Percentiles rank a stretch among this genome's conserved stretches.
Evolutionary conservation across 2,113 vertebrate species (phyloP).

Genomic region (Seriola quinqueradiata): DNA sequence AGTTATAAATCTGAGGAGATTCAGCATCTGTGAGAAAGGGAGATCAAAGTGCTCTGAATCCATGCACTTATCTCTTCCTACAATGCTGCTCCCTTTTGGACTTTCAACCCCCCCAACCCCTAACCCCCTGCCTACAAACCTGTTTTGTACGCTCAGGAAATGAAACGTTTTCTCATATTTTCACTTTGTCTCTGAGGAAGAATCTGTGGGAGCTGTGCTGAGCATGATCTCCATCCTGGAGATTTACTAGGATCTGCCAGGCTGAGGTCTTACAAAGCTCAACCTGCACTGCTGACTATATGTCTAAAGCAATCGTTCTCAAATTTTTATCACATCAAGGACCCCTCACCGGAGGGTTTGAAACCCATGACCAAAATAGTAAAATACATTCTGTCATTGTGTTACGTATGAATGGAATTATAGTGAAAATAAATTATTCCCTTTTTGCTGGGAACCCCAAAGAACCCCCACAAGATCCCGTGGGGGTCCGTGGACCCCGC

Average conservation of each 20-base stretch:
- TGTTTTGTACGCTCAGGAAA: slow-evolving; percentile 7
- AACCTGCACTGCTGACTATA: background rate
- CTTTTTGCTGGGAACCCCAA: too few relatives aligned
- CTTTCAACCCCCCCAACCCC: background rate
- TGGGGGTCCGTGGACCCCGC: too few relatives aligned
- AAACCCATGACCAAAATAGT: too few relatives aligned
- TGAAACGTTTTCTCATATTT: slow-evolving; percentile 11
- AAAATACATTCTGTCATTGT: too few relatives aligned
- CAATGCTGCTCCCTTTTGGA: slow-evolving; percentile 22
- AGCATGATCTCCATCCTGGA: background rate
- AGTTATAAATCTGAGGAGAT: slow-evolving; percentile 45
- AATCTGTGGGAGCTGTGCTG: slow-evolving; percentile 12
- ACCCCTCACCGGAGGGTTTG: too few relatives aligned
- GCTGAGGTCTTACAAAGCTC: background rate
- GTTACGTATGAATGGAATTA: too few relatives aligned
- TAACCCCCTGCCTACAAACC: slow-evolving; percentile 6
- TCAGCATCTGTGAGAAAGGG: slow-evolving; percentile 39
- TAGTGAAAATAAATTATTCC: too few relatives aligned
- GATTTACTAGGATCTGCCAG: background rate
- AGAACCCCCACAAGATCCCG: too few relatives aligned
- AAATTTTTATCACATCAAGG: too few relatives aligned
- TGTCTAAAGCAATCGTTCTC: background rate
- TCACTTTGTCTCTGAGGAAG: slow-evolving; percentile 20
- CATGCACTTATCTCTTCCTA: slow-evolving; percentile 45
- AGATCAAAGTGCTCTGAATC: slow-evolving; percentile 62